Percentiles rank a stretch among this genome's conserved stretches.
phyloP scores from a whole-genome alignment of 2,113 vertebrate genomes.

The Erpornis zantholeuca region DNA sequence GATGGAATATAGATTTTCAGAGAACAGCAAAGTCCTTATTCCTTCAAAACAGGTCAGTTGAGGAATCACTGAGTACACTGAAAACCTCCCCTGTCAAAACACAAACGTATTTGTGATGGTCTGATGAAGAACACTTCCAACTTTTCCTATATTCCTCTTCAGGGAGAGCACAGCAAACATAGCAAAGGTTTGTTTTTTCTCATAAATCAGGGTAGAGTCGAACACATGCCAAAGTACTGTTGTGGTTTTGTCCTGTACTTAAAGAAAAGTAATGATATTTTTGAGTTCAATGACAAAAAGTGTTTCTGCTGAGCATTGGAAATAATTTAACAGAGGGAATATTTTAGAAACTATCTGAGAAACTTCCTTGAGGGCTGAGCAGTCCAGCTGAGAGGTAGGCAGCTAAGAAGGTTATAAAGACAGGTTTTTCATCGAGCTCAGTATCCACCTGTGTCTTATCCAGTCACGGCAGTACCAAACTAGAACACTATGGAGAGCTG shows the following conservation, averaged over 20 bases:
- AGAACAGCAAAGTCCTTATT: slow-evolving; percentile 25
- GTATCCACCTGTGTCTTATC: not conserved
- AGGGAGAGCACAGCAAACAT: not conserved
- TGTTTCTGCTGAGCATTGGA: not conserved
- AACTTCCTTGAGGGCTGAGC: not conserved
- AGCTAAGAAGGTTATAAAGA: not conserved
- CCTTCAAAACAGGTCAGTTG: not conserved
- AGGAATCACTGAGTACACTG: not conserved
- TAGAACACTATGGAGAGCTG: not conserved
- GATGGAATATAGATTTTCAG: slow-evolving; percentile 26
- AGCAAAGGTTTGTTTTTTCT: not conserved
- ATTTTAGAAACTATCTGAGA: not conserved
- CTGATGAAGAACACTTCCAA: not conserved
- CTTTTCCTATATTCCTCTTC: not conserved
- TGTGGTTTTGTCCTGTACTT: not conserved
- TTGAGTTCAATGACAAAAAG: not conserved
- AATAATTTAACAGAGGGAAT: not conserved
- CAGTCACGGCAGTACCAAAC: not conserved
- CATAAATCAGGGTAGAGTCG: not conserved
- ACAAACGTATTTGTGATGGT: not conserved
- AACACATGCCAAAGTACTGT: not conserved
- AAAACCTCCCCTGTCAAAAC: not conserved
- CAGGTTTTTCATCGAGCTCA: not conserved
- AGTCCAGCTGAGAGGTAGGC: not conserved
- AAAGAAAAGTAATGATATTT: not conserved